A percentile compares a stretch with the other conserved stretches of the same genome.
Conservation (phyloP, 2,113 vertebrate genomes). For the Solea solea region DNA sequence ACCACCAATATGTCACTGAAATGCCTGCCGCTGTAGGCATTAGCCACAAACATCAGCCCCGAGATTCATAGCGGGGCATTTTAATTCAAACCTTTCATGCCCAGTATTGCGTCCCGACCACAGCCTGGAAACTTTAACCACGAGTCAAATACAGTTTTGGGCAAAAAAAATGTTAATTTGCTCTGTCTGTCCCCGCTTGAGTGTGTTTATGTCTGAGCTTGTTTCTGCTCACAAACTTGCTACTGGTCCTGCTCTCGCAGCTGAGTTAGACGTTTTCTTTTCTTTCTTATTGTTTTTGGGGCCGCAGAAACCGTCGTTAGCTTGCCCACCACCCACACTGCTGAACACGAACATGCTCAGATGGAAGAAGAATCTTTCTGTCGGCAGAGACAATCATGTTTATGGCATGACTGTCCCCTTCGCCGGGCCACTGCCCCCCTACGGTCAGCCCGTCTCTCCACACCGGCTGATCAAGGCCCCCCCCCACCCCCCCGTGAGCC, state of each 20-base stretch:
- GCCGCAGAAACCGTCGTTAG: constrained; percentile 53
- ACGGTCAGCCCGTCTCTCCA: constrained; percentile 44
- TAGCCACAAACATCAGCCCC: constrained; percentile 34
- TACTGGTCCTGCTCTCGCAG: constrained; percentile 26
- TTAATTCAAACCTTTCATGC: constrained; percentile 63
- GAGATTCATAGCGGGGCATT: constrained; percentile 35
- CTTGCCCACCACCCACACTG: constrained; percentile 31
- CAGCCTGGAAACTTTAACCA: constrained; percentile 57
- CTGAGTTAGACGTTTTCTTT: constrained; percentile 20
- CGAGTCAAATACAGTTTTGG: constrained; percentile 55
- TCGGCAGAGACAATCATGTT: constrained; percentile 39
- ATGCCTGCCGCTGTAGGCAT: constrained; percentile 34
- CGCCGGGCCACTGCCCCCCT: constrained; percentile 9
- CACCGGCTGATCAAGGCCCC: constrained; percentile 56
- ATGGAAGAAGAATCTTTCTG: constrained; percentile 12
- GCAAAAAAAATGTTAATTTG: constrained; percentile 55
- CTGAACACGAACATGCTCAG: constrained; percentile 21
- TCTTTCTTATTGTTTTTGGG: constrained; percentile 31
- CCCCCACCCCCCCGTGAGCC: background rate
- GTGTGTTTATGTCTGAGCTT: constrained; percentile 42
- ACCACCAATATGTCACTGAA: constrained; percentile 26
- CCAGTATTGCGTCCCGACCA: constrained; percentile 45
- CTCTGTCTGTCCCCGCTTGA: constrained; percentile 33
- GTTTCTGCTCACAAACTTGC: constrained; percentile 46
- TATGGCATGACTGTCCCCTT: constrained; percentile 17